Conservation (phyloP, 1,140 invertebrate genomes). For the Centruroides sculpturatus region DNA sequence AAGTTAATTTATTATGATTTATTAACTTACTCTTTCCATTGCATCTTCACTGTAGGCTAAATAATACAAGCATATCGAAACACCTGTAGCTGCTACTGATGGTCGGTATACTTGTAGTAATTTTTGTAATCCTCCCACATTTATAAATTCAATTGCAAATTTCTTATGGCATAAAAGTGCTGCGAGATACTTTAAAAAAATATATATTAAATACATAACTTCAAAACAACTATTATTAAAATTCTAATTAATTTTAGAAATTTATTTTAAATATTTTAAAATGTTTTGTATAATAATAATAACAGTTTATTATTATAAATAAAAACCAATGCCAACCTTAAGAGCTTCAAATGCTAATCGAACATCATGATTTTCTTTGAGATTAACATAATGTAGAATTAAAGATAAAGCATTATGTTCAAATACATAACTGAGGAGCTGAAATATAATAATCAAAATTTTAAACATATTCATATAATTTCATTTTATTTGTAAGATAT, state of each 20-base stretch:
- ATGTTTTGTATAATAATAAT: too few species aligned
- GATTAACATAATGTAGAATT: constrained; percentile 79
- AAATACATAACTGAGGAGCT: constrained; percentile 78
- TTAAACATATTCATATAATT: not conserved
- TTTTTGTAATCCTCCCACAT: constrained; percentile 60
- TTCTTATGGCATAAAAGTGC: constrained; percentile 92
- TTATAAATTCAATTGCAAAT: constrained; percentile 89
- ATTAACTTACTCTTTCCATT: constrained; percentile 81
- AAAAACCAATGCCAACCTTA: constrained; percentile 23
- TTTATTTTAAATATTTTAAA: not conserved
- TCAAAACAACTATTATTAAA: not conserved
- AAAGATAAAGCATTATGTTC: constrained; percentile 78
- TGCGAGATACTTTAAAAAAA: constrained; percentile 64
- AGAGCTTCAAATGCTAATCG: constrained; percentile 82
- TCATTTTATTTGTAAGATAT: too few species aligned
- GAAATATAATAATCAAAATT: constrained; percentile 23
- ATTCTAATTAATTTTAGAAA: not conserved
- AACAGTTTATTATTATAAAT: not conserved
- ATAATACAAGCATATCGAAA: constrained; percentile 91
- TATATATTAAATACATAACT: not conserved
- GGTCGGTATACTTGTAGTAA: constrained; percentile 77
- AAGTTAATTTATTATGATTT: constrained; percentile 3
- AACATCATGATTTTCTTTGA: constrained; percentile 73
- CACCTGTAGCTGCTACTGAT: constrained; percentile 86
- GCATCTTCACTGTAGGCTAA: constrained; percentile 93